A percentile compares a stretch with the other conserved stretches of the same genome.
Evolutionary conservation across 1,140 invertebrate genomes (phyloP).

Genomic region (Cydia amplana): DNA sequence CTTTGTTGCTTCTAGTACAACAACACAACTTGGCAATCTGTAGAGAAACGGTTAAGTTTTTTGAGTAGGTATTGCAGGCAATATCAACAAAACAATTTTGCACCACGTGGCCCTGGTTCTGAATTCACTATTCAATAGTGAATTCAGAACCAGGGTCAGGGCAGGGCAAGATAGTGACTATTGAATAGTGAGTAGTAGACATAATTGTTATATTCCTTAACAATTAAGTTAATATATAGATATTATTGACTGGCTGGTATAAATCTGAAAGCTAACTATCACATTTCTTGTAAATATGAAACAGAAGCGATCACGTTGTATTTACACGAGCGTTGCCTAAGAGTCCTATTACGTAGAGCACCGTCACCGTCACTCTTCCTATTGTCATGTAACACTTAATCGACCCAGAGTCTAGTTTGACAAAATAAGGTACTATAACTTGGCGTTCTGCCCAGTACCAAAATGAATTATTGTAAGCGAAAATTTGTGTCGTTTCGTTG

Average conservation of each 20-base stretch:
- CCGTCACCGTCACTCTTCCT: constrained; percentile 23
- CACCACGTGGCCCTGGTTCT: too few relatives aligned
- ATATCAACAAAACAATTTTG: too few relatives aligned
- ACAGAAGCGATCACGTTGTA: not conserved
- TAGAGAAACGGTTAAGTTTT: too few relatives aligned
- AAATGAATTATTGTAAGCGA: not conserved
- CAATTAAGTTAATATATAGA: not conserved
- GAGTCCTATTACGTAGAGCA: constrained; percentile 14
- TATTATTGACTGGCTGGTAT: not conserved
- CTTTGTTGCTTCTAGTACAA: too few relatives aligned
- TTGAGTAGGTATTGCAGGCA: too few relatives aligned
- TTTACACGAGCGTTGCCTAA: constrained; percentile 6
- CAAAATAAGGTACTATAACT: constrained; percentile 16
- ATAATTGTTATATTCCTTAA: too few relatives aligned
- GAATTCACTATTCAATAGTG: too few relatives aligned
- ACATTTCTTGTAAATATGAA: not conserved
- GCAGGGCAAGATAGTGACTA: too few relatives aligned
- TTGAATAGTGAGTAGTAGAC: too few relatives aligned
- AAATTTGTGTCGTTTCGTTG: not conserved
- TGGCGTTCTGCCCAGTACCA: not conserved
- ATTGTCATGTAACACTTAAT: constrained; percentile 30
- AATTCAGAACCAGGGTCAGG: too few relatives aligned
- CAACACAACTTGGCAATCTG: too few relatives aligned
- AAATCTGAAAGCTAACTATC: not conserved
- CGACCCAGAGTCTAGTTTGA: constrained; percentile 11